Base-by-base conservation (phyloP, 2,888 invertebrate species). In the Apodemia duryi region DNA sequence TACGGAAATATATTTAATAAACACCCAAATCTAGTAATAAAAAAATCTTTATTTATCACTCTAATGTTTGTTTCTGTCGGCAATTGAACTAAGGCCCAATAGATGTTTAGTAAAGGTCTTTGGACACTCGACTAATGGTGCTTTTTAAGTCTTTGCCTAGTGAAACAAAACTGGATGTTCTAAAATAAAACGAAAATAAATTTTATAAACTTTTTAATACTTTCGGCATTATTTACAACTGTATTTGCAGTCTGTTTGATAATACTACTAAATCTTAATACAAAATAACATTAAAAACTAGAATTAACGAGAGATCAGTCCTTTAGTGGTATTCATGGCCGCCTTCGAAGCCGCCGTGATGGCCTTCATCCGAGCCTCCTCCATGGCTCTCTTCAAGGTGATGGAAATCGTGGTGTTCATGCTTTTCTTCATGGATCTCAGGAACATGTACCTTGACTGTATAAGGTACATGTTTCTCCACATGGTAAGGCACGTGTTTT, bases 391-490 rank as follows among this genome's bases (percentile, higher is more conserved):
- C 68, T n/a, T 49, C 49, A 5, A 49, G 21, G 51, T 21, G 21
- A 21, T 76, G 73, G 11, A 67, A 62, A 49, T 77, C 76, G 21
- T 82, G 77, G 6, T 80, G 78, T 13, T 83, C 77, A 28, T 75
- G 76, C 65, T 74, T 79, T 52, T 91, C 83, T 51, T 92, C 85
- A 65, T 94, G 93, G 41, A 95, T 89, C 28, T 94, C 91, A 35
- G 94, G 94, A 46, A 95, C 94, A 3, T 94, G 94, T 65, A 96
- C 94, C 82, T 96, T 96, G 41, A 95, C 94, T 61, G 93, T 91
- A 75, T 95, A 51, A 21, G 51, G 51, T 7, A 51, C 51, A 51
- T 51, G 51, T 51, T 51, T 51, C 51, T 21, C 94, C 1, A 94
- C 91, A 10, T 92, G 93, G 74, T 94, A 94, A 0, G 95, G 94